phyloP scores from a whole-genome alignment of 1,140 invertebrate genomes.

The Drosophila micromelanica region DNA sequence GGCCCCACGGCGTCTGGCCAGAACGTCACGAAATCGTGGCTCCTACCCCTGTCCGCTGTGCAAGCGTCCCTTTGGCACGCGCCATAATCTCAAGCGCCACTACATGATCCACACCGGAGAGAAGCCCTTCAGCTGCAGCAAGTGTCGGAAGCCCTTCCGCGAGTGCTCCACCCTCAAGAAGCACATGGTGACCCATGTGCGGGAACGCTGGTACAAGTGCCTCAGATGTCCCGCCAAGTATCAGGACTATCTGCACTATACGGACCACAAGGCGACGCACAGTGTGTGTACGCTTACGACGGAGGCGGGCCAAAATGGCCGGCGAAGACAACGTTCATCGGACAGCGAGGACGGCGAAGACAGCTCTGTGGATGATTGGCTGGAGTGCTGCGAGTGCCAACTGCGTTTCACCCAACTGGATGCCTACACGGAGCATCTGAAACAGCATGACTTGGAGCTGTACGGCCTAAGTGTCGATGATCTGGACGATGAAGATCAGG shows the following conservation, averaged over 20 bases:
- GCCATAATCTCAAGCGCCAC: conserved; percentile 81
- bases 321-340: conserved; percentile 20
- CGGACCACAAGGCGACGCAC: conserved; percentile 67
- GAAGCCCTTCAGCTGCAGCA: conserved; percentile 77
- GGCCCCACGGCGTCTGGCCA: not conserved
- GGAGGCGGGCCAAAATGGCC: conserved; percentile 1
- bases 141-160: conserved; percentile 78
- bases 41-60: conserved; percentile 74
- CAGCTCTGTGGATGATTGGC: conserved; percentile 65
- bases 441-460: conserved; percentile 67
- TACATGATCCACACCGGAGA: conserved; percentile 83
- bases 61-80: conserved; percentile 77
- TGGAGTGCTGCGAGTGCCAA: conserved; percentile 78
- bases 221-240: conserved; percentile 64
- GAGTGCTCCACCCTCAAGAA: conserved; percentile 80
- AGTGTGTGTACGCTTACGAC: not conserved
- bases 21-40: conserved; percentile 37
- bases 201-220: conserved; percentile 80
- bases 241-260: conserved; percentile 72
- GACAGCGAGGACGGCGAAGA: conserved; percentile 65
- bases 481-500: conserved; percentile 59
- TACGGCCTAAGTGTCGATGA: conserved; percentile 68
- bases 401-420: conserved; percentile 70
- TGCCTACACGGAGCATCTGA: conserved; percentile 71
- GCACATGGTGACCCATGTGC: conserved; percentile 77